phyloP scores from a whole-genome alignment of 2,113 vertebrate genomes.

The Nanger granti region DNA sequence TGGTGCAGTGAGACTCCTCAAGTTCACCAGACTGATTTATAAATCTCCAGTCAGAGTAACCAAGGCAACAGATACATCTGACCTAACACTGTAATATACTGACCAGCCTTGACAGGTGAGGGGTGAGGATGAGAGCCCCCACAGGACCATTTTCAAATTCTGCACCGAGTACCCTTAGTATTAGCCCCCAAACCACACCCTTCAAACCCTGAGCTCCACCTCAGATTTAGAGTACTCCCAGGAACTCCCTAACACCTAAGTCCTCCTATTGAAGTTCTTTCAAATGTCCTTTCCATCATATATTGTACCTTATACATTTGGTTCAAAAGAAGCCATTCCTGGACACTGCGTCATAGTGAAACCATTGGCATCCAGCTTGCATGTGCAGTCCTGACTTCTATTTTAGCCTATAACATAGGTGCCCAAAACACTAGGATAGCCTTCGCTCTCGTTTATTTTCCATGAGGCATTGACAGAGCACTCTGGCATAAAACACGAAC shows the following conservation, averaged over 20 bases:
- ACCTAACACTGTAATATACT: background rate
- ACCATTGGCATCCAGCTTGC: background rate
- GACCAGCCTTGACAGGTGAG: background rate
- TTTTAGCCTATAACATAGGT: background rate
- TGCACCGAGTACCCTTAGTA: background rate
- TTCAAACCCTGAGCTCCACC: background rate
- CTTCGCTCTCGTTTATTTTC: background rate
- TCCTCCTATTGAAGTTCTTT: background rate
- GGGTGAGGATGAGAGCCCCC: background rate
- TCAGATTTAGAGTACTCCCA: background rate
- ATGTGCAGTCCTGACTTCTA: background rate
- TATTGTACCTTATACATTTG: background rate
- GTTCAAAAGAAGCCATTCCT: background rate
- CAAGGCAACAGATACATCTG: background rate
- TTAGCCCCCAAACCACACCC: background rate
- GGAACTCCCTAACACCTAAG: background rate
- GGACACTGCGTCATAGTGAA: background rate
- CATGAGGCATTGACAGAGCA: background rate
- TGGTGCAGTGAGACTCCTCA: background rate
- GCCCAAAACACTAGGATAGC: background rate
- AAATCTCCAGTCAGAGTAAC: background rate
- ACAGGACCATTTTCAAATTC: background rate
- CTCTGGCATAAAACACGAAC: background rate
- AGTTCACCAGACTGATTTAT: background rate
- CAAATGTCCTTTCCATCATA: background rate